Evolutionary conservation across 2,113 vertebrate genomes (phyloP).

Genomic region (Nycticryphes semicollaris): DNA sequence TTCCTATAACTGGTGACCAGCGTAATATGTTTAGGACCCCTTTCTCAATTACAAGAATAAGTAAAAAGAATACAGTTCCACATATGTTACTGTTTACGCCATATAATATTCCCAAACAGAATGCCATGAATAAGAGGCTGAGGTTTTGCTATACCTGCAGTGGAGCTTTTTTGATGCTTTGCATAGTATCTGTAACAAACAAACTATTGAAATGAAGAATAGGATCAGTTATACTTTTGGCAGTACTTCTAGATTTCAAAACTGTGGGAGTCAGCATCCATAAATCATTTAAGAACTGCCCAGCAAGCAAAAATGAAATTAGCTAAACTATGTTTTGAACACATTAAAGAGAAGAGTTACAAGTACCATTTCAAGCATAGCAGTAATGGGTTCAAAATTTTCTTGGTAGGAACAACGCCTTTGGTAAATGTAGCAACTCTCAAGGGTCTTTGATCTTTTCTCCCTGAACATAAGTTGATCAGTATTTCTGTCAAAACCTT

Average conservation of each 20-base stretch:
- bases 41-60: neutral
- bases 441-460: neutral
- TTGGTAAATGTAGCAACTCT: neutral
- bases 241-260: slow-evolving; percentile 21
- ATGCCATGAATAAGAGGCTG: neutral
- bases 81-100: neutral
- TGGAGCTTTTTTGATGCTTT: neutral
- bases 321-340: slow-evolving; percentile 20
- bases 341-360: neutral
- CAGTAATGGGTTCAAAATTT: neutral
- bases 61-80: neutral
- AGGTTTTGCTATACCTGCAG: neutral
- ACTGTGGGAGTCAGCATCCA: neutral
- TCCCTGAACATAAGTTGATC: neutral
- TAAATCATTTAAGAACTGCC: slow-evolving; percentile 45
- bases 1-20: neutral
- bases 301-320: slow-evolving; percentile 50
- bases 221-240: neutral
- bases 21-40: neutral
- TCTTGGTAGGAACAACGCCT: neutral
- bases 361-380: neutral
- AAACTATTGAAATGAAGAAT: slow-evolving; percentile 44
- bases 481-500: neutral
- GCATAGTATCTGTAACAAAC: slow-evolving; percentile 17
- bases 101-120: neutral